phyloP scores from a whole-genome alignment of 2,888 invertebrate species.

The Xanthia togata region DNA sequence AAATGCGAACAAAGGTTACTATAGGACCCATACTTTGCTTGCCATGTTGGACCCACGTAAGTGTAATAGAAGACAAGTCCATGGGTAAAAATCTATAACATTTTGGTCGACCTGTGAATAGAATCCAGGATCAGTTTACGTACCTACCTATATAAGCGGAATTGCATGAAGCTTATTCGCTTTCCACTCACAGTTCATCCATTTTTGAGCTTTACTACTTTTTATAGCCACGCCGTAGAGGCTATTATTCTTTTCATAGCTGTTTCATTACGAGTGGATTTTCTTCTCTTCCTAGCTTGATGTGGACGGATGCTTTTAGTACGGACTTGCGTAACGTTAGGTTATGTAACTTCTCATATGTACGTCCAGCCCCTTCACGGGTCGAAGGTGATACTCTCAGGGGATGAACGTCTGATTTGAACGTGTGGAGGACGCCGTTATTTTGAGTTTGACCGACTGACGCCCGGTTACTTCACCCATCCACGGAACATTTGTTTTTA shows the following conservation, averaged over 20 bases:
- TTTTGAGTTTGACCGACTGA: conserved; percentile 12
- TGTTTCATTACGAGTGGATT: conserved; percentile 21
- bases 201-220: background rate
- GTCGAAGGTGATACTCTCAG: background rate
- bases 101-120: background rate
- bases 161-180: too few species aligned
- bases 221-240: background rate
- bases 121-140: background rate
- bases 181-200: background rate
- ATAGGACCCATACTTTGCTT: background rate
- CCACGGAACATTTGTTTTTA: background rate
- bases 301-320: conserved; percentile 45
- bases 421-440: conserved; percentile 12
- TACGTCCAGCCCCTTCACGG: conserved; percentile 30
- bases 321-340: background rate
- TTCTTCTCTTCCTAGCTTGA: background rate
- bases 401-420: conserved; percentile 35
- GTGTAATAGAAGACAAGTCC: background rate
- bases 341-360: conserved; percentile 40
- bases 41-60: too few species aligned
- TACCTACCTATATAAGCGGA: background rate
- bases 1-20: background rate
- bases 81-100: background rate
- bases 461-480: background rate
- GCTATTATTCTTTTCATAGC: background rate